Conservation (phyloP, 2,113 vertebrate species). For the Corythornis cristatus region DNA sequence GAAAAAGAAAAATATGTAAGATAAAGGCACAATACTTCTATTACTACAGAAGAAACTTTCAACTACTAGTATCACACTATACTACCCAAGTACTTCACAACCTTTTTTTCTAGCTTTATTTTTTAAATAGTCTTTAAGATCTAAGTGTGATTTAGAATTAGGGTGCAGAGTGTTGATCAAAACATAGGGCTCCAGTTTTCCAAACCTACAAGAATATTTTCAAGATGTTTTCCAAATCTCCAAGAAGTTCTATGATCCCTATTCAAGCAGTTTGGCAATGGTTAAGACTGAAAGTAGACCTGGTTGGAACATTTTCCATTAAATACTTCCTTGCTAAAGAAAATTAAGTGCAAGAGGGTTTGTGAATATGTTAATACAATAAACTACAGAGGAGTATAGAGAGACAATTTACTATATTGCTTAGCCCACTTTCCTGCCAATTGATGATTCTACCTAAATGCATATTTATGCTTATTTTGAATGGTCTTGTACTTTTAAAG, state of each 20-base stretch:
- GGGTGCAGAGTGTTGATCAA: not conserved
- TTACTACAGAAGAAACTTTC: not conserved
- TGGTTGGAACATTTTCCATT: not conserved
- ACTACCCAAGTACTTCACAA: accelerated
- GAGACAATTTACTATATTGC: not conserved
- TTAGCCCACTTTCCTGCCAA: not conserved
- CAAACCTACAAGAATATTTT: not conserved
- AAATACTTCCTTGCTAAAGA: not conserved
- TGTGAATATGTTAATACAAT: not conserved
- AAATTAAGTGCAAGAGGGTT: not conserved
- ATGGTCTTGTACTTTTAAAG: not conserved
- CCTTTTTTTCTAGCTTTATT: not conserved
- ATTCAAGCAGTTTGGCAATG: not conserved
- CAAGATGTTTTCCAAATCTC: not conserved
- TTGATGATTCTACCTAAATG: not conserved
- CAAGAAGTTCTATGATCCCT: not conserved
- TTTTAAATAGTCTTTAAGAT: not conserved
- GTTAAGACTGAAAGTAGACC: not conserved
- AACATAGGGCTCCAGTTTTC: not conserved
- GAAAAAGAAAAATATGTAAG: not conserved
- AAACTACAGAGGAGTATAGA: not conserved
- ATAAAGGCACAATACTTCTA: not conserved
- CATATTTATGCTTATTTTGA: not conserved
- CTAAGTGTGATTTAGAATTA: not conserved
- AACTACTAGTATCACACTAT: not conserved